Conservation (phyloP, 2,113 vertebrate species). For the Spizaetus ornatus region DNA sequence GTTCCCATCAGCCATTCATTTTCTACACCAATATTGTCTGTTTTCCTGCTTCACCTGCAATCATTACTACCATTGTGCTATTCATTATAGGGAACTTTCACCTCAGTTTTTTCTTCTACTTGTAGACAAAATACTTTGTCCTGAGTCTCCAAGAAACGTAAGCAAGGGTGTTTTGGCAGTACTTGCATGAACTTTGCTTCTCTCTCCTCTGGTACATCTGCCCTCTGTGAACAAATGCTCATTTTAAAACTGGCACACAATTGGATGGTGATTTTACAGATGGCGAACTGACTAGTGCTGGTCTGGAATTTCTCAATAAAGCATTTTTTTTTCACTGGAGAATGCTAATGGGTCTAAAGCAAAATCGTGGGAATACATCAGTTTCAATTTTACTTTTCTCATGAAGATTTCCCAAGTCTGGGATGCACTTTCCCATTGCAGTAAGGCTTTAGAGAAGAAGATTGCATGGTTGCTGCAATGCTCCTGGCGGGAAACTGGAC, state of each 20-base stretch:
- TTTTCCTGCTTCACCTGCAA: neutral
- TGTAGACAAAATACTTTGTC: neutral
- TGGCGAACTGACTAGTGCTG: neutral
- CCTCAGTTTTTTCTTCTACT: neutral
- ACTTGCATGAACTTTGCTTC: neutral
- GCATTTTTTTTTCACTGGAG: neutral
- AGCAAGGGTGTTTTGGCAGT: neutral
- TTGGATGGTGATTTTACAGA: neutral
- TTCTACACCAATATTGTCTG: neutral
- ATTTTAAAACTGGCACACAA: neutral
- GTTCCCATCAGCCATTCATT: neutral
- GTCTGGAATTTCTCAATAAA: neutral
- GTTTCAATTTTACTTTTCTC: neutral
- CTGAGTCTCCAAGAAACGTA: neutral
- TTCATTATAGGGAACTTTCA: neutral
- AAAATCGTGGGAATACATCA: neutral
- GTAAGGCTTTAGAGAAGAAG: neutral
- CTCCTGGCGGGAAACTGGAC: neutral
- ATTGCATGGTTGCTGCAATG: fast-evolving
- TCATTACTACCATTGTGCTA: neutral
- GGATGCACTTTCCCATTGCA: neutral
- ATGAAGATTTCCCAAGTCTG: neutral
- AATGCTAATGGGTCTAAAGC: neutral
- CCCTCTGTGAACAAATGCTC: neutral
- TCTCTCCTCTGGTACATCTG: neutral